A percentile compares a stretch with the other conserved stretches of the same genome.
Evolutionary conservation across 2,888 invertebrate genomes (phyloP).

Genomic region (Troides helena): DNA sequence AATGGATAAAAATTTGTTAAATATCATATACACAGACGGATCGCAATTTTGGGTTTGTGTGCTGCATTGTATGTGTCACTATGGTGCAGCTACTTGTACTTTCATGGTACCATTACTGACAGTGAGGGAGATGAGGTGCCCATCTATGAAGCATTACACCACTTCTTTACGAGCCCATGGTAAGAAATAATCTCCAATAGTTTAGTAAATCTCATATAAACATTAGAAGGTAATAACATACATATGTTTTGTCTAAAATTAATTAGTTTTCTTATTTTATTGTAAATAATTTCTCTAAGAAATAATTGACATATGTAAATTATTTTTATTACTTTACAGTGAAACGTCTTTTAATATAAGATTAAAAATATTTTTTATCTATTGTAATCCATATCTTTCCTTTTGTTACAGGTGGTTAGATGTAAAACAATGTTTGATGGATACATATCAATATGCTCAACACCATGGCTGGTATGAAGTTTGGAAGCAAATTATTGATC

Average conservation of each 20-base stretch:
- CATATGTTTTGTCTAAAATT: no score
- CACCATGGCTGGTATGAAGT: constrained; percentile 94
- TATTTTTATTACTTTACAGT: no score
- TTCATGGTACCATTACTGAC: constrained; percentile 92
- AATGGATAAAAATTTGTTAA: no score
- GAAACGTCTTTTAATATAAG: no score
- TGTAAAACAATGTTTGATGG: constrained; percentile 85
- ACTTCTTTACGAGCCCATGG: constrained; percentile 94
- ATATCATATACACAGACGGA: constrained; percentile 69
- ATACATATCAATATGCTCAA: constrained; percentile 88
- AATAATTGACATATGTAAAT: no score
- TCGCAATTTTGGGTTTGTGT: constrained; percentile 81
- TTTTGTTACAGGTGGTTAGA: constrained; percentile 84
- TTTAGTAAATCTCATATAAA: neutral
- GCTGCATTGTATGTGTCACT: constrained; percentile 85
- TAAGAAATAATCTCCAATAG: constrained; percentile 45
- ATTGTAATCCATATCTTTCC: neutral
- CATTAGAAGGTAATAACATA: no score
- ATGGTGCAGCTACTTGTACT: constrained; percentile 90
- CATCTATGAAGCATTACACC: constrained; percentile 91
- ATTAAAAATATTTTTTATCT: no score
- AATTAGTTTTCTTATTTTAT: no score
- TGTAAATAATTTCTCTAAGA: no score
- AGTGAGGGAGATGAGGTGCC: constrained; percentile 93
- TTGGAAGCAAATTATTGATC: constrained; percentile 91